phyloP scores from a whole-genome alignment of 30 jellyfish, hydroid and myxozoan species.

The Nemopilema nomurai region DNA sequence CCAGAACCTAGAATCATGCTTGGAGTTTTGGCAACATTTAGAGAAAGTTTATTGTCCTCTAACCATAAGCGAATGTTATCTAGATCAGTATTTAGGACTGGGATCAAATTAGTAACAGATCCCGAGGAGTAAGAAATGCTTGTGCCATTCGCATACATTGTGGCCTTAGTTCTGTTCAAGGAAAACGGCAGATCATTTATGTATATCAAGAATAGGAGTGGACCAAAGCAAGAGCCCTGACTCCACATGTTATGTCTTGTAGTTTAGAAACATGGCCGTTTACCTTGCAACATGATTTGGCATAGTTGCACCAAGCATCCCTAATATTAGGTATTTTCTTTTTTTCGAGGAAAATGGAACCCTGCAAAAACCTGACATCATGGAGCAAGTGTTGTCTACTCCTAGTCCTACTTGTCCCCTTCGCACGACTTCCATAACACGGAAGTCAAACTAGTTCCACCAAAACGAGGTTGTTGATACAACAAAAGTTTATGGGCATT shows the following conservation, averaged over 20 bases:
- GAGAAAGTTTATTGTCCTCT: conserved; percentile 13
- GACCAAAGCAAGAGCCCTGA: conserved; percentile 69
- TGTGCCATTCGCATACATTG: conserved; percentile 32
- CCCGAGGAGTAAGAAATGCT: conserved; percentile 32
- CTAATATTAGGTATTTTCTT: too few relatives aligned
- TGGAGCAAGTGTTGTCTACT: too few relatives aligned
- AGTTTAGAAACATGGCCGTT: conserved; percentile 23
- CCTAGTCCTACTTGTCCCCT: too few relatives aligned
- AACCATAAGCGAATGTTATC: conserved; percentile 17
- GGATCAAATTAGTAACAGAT: conserved; percentile 2
- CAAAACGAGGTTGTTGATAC: not conserved
- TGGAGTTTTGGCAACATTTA: conserved; percentile 30
- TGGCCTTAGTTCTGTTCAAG: conserved; percentile 26
- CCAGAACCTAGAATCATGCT: conserved; percentile 16
- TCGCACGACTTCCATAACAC: too few relatives aligned
- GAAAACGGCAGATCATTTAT: conserved; percentile 50
- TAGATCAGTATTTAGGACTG: conserved; percentile 1
- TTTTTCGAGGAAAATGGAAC: too few relatives aligned
- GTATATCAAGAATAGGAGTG: conserved; percentile 41
- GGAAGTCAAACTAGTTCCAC: not conserved
- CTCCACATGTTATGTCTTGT: conserved; percentile 33
- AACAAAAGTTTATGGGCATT: not conserved
- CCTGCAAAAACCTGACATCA: too few relatives aligned
- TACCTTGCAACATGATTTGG: conserved; percentile 37
- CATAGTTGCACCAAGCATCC: too few relatives aligned